phyloP scores from a whole-genome alignment of 2,113 vertebrate species.

The Cyanoderma ruficeps region DNA sequence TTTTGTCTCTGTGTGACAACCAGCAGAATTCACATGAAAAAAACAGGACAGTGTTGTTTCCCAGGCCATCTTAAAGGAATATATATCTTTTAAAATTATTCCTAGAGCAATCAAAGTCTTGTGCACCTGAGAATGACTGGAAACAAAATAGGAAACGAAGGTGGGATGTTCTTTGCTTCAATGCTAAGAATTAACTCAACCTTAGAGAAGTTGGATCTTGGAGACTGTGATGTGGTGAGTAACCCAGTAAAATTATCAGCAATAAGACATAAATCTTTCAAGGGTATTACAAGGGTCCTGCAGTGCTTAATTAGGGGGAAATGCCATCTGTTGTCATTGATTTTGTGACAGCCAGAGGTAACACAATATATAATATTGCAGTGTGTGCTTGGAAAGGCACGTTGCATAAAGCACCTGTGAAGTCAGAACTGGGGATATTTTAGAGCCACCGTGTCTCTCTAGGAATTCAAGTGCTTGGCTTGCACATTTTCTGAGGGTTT shows the following conservation, averaged over 20 bases:
- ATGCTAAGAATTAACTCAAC: constrained; percentile 83
- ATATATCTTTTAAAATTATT: background rate
- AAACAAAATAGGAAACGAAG: constrained; percentile 86
- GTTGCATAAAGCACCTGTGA: background rate
- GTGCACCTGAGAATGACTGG: constrained; percentile 84
- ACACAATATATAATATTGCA: background rate
- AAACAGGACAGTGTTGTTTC: background rate
- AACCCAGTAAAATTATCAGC: background rate
- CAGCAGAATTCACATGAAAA: background rate
- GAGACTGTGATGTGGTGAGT: constrained; percentile 87
- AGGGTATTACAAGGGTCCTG: background rate
- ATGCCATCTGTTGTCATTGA: background rate
- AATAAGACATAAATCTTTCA: background rate
- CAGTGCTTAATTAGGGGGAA: background rate
- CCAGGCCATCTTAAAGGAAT: background rate
- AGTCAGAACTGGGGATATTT: background rate
- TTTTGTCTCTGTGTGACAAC: background rate
- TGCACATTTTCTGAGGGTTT: background rate
- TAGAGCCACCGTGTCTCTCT: background rate
- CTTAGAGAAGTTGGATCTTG: constrained; percentile 85
- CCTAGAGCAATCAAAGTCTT: constrained; percentile 80
- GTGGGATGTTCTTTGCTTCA: constrained; percentile 83
- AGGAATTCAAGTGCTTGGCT: background rate
- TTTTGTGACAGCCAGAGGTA: background rate
- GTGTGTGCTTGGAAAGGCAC: background rate